Conservation (phyloP, 37 sponge, comb jelly and placozoan genomes). For the Eunapius fragilis region DNA sequence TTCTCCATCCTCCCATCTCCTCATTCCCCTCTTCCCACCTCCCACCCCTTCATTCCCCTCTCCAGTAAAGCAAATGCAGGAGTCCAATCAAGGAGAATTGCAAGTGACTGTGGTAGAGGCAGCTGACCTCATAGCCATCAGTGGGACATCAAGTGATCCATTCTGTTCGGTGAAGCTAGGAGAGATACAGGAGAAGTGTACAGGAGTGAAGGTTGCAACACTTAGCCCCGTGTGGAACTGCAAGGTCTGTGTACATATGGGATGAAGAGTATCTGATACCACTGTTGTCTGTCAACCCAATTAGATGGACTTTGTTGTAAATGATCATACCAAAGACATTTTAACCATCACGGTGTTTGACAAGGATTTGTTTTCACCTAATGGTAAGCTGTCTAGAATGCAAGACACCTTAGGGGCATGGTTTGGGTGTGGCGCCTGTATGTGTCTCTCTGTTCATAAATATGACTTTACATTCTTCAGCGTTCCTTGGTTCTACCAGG, state of each 20-base stretch:
- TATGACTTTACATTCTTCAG: constrained; percentile 30
- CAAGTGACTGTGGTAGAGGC: constrained; percentile 71
- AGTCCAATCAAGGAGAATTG: constrained; percentile 29
- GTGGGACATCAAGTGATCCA: constrained; percentile 67
- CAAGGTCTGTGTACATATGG: constrained; percentile 35
- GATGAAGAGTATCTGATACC: no score
- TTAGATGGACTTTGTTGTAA: constrained; percentile 67
- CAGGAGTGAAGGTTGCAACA: constrained; percentile 46
- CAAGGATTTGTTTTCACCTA: constrained; percentile 84
- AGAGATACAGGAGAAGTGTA: constrained; percentile 56
- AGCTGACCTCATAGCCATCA: constrained; percentile 58
- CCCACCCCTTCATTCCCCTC: not conserved
- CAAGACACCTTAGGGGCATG: no score
- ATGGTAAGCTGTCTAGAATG: constrained; percentile 56
- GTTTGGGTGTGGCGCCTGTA: no score
- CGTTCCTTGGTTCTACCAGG: constrained; percentile 77
- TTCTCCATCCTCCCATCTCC: not conserved
- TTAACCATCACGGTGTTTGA: constrained; percentile 83
- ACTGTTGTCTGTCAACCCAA: not conserved
- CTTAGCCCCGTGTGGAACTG: constrained; percentile 84
- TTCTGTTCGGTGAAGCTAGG: constrained; percentile 77
- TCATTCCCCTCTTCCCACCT: not conserved
- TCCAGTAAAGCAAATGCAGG: constrained; percentile 22
- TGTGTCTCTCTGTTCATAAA: no score
- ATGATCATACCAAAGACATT: constrained; percentile 46